These are phyloP conservation scores for Archocentrus centrarchus DNA, from an alignment of 2,113 vertebrate genomes.

Conservation along the genomic window DNA sequence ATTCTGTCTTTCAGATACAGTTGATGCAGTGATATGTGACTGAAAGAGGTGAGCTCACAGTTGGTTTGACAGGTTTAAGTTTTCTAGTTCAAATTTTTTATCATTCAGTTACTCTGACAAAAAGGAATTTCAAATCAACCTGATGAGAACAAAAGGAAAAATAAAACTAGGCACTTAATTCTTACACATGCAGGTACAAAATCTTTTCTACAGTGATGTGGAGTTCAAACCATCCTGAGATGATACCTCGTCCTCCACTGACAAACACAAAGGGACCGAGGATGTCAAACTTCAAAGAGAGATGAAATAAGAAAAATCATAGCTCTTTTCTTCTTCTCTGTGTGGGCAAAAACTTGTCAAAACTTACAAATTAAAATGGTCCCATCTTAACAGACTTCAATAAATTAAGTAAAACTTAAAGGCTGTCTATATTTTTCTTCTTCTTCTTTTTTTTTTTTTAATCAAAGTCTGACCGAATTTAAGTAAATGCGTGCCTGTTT, in stretches of 20 bases:
- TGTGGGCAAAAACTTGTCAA: too few species aligned
- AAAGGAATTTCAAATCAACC: neutral
- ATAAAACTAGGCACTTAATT: neutral
- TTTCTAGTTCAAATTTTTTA: neutral
- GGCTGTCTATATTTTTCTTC: neutral
- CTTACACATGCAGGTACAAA: neutral
- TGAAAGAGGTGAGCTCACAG: conserved; percentile 4
- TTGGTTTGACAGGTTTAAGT: neutral
- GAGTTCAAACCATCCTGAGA: neutral
- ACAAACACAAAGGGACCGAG: neutral
- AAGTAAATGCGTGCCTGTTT: neutral
- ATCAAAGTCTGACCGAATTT: too few species aligned
- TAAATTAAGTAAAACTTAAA: neutral
- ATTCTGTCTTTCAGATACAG: neutral
- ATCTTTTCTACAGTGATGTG: conserved; percentile 34
- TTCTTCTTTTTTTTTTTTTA: too few species aligned
- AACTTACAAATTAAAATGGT: neutral
- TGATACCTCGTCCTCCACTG: neutral
- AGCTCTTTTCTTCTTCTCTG: too few species aligned
- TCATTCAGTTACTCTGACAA: neutral
- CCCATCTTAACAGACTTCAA: neutral
- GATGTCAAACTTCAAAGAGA: conserved; percentile 18
- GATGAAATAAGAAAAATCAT: too few species aligned
- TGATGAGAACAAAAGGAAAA: neutral
- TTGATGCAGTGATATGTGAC: neutral